Conservation (phyloP, 2,113 vertebrate genomes). For the Sceloporus tristichus region DNA sequence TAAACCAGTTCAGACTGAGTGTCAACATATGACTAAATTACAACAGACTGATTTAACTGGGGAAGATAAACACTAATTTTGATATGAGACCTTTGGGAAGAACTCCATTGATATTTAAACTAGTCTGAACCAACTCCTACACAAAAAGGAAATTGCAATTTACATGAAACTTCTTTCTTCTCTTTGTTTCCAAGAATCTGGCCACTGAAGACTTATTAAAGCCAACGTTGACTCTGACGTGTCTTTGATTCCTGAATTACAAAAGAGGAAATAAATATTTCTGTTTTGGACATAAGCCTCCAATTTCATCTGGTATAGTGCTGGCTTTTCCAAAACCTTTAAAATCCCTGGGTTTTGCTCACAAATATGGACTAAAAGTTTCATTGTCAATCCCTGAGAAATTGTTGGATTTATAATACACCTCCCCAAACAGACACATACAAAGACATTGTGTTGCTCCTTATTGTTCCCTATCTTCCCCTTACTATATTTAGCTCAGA, state of each 20-base stretch:
- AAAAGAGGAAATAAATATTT: not conserved
- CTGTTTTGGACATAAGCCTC: conserved; percentile 8
- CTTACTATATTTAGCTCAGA: no score
- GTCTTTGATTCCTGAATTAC: conserved; percentile 36
- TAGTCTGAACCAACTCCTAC: not conserved
- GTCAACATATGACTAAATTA: no score
- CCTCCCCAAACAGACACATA: not conserved
- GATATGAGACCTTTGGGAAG: not conserved
- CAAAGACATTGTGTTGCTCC: not conserved
- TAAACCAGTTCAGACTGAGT: no score
- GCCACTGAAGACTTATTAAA: not conserved
- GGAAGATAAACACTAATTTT: not conserved
- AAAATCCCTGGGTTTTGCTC: conserved; percentile 43
- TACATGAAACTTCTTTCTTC: no score
- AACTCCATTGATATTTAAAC: conserved; percentile 2
- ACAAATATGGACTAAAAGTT: conserved; percentile 29
- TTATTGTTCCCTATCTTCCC: no score
- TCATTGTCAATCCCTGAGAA: conserved; percentile 30
- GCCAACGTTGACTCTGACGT: accelerated
- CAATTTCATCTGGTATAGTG: not conserved
- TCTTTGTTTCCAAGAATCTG: not conserved
- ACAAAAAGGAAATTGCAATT: not conserved
- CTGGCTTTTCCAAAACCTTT: conserved; percentile 31
- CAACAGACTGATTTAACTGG: no score
- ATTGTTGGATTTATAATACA: conserved; percentile 44